phyloP scores from a whole-genome alignment of 2,113 vertebrate species.

The Syngnathoides biaculeatus region DNA sequence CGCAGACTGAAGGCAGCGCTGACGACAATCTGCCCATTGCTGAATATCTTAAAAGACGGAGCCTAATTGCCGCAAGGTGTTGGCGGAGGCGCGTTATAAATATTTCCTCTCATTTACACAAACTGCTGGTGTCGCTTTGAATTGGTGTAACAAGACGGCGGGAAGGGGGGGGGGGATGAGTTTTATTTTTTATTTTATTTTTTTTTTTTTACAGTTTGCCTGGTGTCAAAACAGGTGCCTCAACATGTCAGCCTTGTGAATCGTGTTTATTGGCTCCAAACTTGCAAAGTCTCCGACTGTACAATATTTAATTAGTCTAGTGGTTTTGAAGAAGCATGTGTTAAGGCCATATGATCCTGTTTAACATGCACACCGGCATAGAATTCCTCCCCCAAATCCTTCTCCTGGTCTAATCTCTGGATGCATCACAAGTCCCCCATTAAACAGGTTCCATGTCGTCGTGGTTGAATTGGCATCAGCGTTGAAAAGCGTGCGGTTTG shows the following conservation, averaged over 20 bases:
- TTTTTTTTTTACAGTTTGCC: slow-evolving; percentile 3
- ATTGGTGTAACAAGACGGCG: slow-evolving; percentile 2
- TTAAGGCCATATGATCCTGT: slow-evolving; percentile 29
- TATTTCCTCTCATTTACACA: slow-evolving; percentile 27
- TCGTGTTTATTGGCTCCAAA: slow-evolving; percentile 21
- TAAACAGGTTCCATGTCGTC: slow-evolving; percentile 59
- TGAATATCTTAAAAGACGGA: slow-evolving; percentile 25
- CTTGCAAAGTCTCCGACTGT: neutral
- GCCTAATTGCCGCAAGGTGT: slow-evolving; percentile 20
- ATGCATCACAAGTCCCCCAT: slow-evolving; percentile 5
- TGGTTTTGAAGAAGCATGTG: slow-evolving; percentile 10
- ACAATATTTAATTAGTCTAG: slow-evolving; percentile 17
- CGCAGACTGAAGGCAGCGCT: neutral
- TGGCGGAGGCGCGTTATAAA: slow-evolving; percentile 8
- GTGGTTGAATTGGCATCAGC: neutral
- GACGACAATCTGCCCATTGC: slow-evolving; percentile 3
- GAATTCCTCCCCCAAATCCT: slow-evolving; percentile 40
- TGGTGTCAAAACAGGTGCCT: slow-evolving; percentile 15
- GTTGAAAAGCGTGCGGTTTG: slow-evolving; percentile 16
- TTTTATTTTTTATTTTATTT: neutral
- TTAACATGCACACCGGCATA: slow-evolving; percentile 25
- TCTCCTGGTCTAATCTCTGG: slow-evolving; percentile 52
- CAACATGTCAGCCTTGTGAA: slow-evolving; percentile 20
- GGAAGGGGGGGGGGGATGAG: neutral
- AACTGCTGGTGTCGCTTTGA: slow-evolving; percentile 23